Conservation (phyloP, 2,888 invertebrate genomes). For the Monochamus alternatus region DNA sequence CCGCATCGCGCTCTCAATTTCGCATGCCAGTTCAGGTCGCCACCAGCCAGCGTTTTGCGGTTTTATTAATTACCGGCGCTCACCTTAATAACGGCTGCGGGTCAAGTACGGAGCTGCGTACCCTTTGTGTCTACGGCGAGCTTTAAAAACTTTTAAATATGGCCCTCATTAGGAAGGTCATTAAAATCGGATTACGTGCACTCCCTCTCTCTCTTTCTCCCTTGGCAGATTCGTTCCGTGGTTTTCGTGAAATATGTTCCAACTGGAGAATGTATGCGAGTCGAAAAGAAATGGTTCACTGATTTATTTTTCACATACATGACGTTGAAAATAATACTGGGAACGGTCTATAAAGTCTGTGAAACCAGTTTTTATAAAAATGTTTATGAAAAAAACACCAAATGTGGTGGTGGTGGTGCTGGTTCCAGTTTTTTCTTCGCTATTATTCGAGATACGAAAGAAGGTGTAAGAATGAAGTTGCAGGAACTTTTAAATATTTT, state of each 20-base stretch:
- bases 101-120: conserved; percentile 19
- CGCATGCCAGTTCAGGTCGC: conserved; percentile 10
- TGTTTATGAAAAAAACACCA: too few relatives aligned
- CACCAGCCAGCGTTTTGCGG: conserved; percentile 19
- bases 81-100: conserved; percentile 30
- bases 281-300: neutral
- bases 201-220: neutral
- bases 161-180: conserved; percentile 18
- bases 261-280: neutral
- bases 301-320: neutral
- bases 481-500: too few relatives aligned
- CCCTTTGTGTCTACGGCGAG: conserved; percentile 8
- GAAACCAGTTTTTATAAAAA: too few relatives aligned
- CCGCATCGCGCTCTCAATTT: conserved; percentile 14
- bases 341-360: too few relatives aligned
- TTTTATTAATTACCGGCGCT: conserved; percentile 28
- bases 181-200: conserved; percentile 23
- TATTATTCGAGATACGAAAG: too few relatives aligned
- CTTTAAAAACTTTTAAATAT: conserved; percentile 17
- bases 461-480: too few relatives aligned
- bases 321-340: neutral
- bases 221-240: conserved; percentile 2
- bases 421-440: too few relatives aligned
- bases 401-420: too few relatives aligned
- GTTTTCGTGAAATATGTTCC: conserved; percentile 5